Conservation (phyloP, 2,113 vertebrate species). For the human (Homo sapiens) region GRCh38 chr15:66066001-66066500, state of each 20-base stretch:
- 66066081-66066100: background rate
- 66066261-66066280: fast-evolving
- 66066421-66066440: background rate
- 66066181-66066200: fast-evolving
- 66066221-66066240: background rate
- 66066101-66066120: background rate
- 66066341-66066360: fast-evolving
- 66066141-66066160: background rate
- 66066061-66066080: background rate
- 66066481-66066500: background rate
- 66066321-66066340: background rate
- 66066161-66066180: background rate
- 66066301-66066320: background rate
- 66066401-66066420: background rate
- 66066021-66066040: background rate
- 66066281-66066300: background rate
- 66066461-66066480: background rate
- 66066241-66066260: fast-evolving
- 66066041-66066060: background rate
- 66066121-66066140: background rate
- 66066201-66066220: background rate
- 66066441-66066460: background rate
- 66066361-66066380: no score
- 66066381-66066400: background rate
- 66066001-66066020: background rate